Evolutionary conservation across 2,113 vertebrate genomes (phyloP), one percentile per base, ranked within the genome.

Genomic region (Nerophis lumbriciformis): DNA sequence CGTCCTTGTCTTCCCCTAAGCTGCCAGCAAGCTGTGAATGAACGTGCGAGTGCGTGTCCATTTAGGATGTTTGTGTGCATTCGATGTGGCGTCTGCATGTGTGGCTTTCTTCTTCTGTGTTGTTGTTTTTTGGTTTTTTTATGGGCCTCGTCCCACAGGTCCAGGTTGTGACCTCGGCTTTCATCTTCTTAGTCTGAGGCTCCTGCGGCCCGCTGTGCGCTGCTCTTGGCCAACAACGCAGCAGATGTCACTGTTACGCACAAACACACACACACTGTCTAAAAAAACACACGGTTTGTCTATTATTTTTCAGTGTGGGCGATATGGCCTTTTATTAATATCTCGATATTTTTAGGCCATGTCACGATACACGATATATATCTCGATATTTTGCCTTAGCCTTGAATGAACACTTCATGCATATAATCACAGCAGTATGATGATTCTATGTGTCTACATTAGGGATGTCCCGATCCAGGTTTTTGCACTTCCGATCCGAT

Each of bases 151-250:
- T 85, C 86, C 81, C 84, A 75, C 73, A 60, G 79, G 77, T 83
- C 72, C 79, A 71, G 79, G 79, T 82, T 80, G 67, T 80, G 83
- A 87, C 87, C 85, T 83, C 77, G 12, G 72, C 87, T 86, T 87
- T 87, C 85, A 87, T 87, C 83, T 82, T 75, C 75, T 78, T 80
- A 71, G 80, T 83, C 75, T 76, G 80, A 81, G 71, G 76, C 76
- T 78, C 73, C 67, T 58, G 77, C 69, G 37, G 73, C 83, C 85
- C 16, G 75, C 82, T 74, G 87, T 1, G 85, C 71, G 48, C 62
- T 2, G 60, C 68, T 79, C 74, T 57, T 42, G 15, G 80, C 85
- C 85, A 87, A 73, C 85, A 78, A 76, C 69, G 16, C 63, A 21
- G 79, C 87, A 88, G 85, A 85, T 85, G 87, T 83, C 87, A 79